phyloP scores from a whole-genome alignment of 2,113 vertebrate species.

The Scartelaos histophorus region DNA sequence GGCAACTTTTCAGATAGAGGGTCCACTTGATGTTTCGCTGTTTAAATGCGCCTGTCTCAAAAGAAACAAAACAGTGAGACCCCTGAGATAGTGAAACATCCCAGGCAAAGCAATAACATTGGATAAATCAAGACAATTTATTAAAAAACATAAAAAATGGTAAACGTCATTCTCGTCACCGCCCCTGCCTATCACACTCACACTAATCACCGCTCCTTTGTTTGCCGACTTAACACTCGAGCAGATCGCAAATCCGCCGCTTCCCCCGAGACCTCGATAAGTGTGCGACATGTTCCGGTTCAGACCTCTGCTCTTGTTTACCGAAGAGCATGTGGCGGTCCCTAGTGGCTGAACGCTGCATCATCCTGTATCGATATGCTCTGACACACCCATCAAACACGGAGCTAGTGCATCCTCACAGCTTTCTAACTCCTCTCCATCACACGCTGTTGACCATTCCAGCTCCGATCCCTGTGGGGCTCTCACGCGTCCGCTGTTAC shows the following conservation, averaged over 20 bases:
- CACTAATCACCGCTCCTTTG: conserved; percentile 63
- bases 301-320: conserved; percentile 61
- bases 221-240: conserved; percentile 33
- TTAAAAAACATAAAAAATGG: too few species aligned
- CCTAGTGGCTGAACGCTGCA: conserved; percentile 22
- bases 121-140: too few species aligned
- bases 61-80: too few species aligned
- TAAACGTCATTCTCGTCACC: neutral
- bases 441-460: conserved; percentile 29
- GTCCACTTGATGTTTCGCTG: too few species aligned
- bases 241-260: conserved; percentile 19
- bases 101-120: too few species aligned
- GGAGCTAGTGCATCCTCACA: conserved; percentile 12
- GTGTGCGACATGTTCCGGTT: conserved; percentile 55
- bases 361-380: conserved; percentile 31
- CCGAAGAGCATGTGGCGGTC: conserved; percentile 20
- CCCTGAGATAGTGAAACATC: too few species aligned
- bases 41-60: too few species aligned
- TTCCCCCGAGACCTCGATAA: conserved; percentile 43
- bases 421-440: conserved; percentile 36
- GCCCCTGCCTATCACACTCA: conserved; percentile 51
- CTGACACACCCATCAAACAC: conserved; percentile 11
- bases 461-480: conserved; percentile 28
- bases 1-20: too few species aligned
- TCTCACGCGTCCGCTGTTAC: conserved; percentile 52